Evolutionary conservation across 2,113 vertebrate species (phyloP), one percentile per base, ranked within the genome.

Genomic region (Sturnus vulgaris): DNA sequence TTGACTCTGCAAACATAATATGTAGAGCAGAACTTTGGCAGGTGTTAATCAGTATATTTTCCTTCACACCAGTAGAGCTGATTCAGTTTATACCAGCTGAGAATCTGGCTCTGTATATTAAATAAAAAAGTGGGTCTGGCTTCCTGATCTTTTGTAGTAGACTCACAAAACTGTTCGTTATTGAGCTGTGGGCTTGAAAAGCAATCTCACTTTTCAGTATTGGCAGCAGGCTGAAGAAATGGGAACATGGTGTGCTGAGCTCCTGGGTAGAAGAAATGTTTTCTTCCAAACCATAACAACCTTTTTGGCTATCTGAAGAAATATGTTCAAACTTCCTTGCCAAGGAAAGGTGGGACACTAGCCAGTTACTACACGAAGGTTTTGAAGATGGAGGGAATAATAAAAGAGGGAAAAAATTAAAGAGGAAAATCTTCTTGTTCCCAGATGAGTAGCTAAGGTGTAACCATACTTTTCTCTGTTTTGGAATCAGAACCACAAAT

Each of bases 211-310:
- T 94, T 90, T 85, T 81, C 85, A 66, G 72, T 83, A 80, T 78
- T 95, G 93, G 95, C 95, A 97, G 72, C 71, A 81, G 72, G 39
- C 52, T 86, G 88, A 70, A 97, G 88, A 93, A 90, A 81, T 75
- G 69, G 95, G 96, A 92, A 96, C 94, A 88, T 94, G 90, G 88
- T 95, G 93, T 96, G 95, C 94, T 86, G 76, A 96, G 88, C 68
- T 94, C 90, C 90, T 90, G 94, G 93, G 95, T 82, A 81, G 94
- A 94, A 91, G 79, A 92, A 95, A 91, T 95, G 61, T 93, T 95
- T 96, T 96, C 85, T 92, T 96, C 88, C 82, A 96, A 96, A 92
- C 87, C 82, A 80, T 94, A 93, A 95, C 16, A 82, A 95, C 90
- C 76, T 96, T 94, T 92, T 85, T 96, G 93, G 88, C 87, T 87